A percentile compares a stretch with the other conserved stretches of the same genome.
These are phyloP conservation scores for Pimephales promelas DNA, from an alignment of 2,113 vertebrate genomes.

Conservation along the genomic window DNA sequence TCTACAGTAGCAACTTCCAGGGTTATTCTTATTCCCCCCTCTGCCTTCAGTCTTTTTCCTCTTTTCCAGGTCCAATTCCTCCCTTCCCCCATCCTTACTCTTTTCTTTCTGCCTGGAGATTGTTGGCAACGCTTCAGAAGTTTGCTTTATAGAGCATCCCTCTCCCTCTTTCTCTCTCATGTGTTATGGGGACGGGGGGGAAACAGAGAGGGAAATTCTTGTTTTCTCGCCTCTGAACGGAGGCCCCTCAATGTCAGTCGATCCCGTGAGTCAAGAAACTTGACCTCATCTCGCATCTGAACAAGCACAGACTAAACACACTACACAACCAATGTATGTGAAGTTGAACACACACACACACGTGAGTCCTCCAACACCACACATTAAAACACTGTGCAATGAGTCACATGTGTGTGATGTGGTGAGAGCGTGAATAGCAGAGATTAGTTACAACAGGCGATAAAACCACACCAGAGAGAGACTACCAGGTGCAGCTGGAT, in stretches of 20 bases:
- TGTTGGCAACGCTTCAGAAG: constrained; percentile 59
- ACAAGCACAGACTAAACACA: constrained; percentile 20
- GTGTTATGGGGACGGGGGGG: neutral
- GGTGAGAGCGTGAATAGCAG: constrained; percentile 10
- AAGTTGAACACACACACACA: neutral
- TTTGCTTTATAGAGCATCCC: constrained; percentile 46
- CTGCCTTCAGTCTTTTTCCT: constrained; percentile 5
- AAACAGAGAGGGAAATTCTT: constrained; percentile 5
- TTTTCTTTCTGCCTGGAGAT: constrained; percentile 49
- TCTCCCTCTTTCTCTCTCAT: neutral
- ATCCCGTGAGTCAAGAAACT: neutral
- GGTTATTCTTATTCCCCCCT: constrained; percentile 6
- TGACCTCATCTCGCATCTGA: constrained; percentile 12
- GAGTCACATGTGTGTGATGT: constrained; percentile 28
- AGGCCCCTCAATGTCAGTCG: neutral
- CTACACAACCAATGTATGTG: neutral
- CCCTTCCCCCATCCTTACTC: constrained; percentile 17
- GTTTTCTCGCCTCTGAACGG: constrained; percentile 2
- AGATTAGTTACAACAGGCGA: constrained; percentile 7
- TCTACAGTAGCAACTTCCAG: constrained; percentile 36
- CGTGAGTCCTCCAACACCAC: neutral
- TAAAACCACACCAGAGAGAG: constrained; percentile 30
- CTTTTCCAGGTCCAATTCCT: constrained; percentile 1
- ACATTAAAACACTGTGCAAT: neutral
- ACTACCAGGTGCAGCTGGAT: constrained; percentile 29